A percentile compares a stretch with the other conserved stretches of the same genome.
These are phyloP conservation scores for Palaemon carinicauda DNA, from an alignment of 1,140 invertebrate species.

Conservation along the genomic window DNA sequence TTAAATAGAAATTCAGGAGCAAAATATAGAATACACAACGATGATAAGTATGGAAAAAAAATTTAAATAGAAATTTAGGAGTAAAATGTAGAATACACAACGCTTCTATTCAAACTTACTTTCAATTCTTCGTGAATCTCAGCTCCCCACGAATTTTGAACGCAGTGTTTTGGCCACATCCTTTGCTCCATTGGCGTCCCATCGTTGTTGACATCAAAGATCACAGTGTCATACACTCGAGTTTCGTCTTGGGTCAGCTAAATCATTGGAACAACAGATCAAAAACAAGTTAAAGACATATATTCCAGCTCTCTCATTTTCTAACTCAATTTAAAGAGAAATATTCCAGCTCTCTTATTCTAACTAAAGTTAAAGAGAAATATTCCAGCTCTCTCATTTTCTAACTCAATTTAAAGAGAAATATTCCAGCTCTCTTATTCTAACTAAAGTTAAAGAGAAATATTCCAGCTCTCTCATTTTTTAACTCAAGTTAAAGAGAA, in stretches of 20 bases:
- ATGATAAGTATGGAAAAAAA: no score
- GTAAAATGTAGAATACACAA: background rate
- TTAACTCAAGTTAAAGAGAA: no score
- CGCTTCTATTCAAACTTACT: slow-evolving; percentile 65
- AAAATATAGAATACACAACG: no score
- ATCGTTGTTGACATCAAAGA: slow-evolving; percentile 76
- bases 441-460: no score
- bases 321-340: no score
- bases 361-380: no score
- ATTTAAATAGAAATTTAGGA: no score
- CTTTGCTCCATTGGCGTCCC: slow-evolving; percentile 83
- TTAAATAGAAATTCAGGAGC: no score
- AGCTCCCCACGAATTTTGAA: slow-evolving; percentile 93
- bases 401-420: no score
- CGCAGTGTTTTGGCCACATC: slow-evolving; percentile 94
- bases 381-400: background rate
- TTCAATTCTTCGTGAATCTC: slow-evolving; percentile 92
- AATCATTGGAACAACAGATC: background rate
- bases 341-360: background rate
- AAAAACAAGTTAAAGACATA: background rate
- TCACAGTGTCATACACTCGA: slow-evolving; percentile 87
- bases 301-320: background rate
- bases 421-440: background rate
- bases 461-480: background rate
- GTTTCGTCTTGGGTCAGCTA: slow-evolving; percentile 73